Base-by-base conservation (phyloP, 2,888 invertebrate species). In the Alloscopus bannaensis region DNA sequence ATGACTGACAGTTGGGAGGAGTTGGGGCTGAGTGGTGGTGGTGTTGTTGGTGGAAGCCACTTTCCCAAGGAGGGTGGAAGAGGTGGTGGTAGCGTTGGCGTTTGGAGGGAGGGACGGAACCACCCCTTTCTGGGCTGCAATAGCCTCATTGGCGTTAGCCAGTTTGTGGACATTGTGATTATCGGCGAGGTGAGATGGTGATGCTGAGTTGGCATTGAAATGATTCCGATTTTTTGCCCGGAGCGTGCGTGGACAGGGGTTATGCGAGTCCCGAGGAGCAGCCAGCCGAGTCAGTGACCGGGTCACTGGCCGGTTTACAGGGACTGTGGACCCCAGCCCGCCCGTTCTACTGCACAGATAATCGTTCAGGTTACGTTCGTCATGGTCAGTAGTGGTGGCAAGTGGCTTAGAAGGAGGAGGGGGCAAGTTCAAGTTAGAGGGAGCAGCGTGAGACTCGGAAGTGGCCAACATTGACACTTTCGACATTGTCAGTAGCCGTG, bases 401-500 rank as follows among this genome's bases (percentile, higher is more conserved):
- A 79, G 55, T 65, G 83, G 83, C 73, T 81, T 81, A 29, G 78
- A 80, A 69, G 72, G 26, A 26, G 66, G 70, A 57, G 65, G 57
- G 31, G 76, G 65, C 55, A 60, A 62, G 77, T 80, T 81, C 40
- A 47, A 66, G 71, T 71, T 72, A 72, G 79, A 72, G 59, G 79
- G 71, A 72, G 69, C 83, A 82, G 81, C 69, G 69, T 82, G 66
- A n/a, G n/a, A n/a, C 70, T 84, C 84, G 81, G 80, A 76, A 70
- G 84, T 69, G 78, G 84, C 81, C 81, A 84, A 80, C 72, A 84
- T 83, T n/a, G n/a, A n/a, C 81, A 84, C 84, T 85, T 85, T 86
- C 75, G 84, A 83, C 80, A 85, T 52, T 76, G 83, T 84, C 80
- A 85, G 86, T 84, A 85, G 83, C 83, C 85, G 85, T 84, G 84